Conservation (phyloP, 2,113 vertebrate species). For the Hepsetus odoe region DNA sequence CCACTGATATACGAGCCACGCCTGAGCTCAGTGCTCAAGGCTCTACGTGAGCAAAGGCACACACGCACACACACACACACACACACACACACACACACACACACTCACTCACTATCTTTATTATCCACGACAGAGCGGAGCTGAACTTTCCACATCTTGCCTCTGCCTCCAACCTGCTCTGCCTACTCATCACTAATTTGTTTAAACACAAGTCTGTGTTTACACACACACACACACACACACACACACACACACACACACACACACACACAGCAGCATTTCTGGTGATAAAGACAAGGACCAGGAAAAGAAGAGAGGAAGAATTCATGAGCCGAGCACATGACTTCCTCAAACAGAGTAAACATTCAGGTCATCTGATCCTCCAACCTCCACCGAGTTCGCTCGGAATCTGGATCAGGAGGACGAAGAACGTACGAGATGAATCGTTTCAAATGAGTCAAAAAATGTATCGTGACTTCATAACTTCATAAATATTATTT, state of each 20-base stretch:
- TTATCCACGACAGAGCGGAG: slow-evolving; percentile 17
- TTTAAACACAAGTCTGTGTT: slow-evolving; percentile 8
- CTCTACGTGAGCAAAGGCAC: slow-evolving; percentile 55
- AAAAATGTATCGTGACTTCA: no score
- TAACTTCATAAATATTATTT: no score
- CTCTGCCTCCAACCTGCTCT: background rate
- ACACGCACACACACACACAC: slow-evolving; percentile 26
- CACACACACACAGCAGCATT: no score
- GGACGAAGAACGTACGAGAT: no score
- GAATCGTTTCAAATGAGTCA: no score
- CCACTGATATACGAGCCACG: slow-evolving; percentile 53
- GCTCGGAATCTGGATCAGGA: slow-evolving; percentile 24
- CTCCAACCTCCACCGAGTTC: slow-evolving; percentile 4
- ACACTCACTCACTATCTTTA: slow-evolving; percentile 35
- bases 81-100: background rate
- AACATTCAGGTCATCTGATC: slow-evolving; percentile 54
- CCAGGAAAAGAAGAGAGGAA: slow-evolving; percentile 18
- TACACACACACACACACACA: no score
- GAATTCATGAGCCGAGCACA: slow-evolving; percentile 9
- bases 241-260: no score
- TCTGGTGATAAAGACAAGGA: background rate
- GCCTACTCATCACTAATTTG: slow-evolving; percentile 27
- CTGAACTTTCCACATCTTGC: slow-evolving; percentile 11
- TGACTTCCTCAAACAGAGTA: slow-evolving; percentile 44
- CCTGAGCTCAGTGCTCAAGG: slow-evolving; percentile 1